Evolutionary conservation across 30 jellyfish, hydroid and myxozoan genomes (phyloP).

Genomic region (Nemopilema nomurai): DNA sequence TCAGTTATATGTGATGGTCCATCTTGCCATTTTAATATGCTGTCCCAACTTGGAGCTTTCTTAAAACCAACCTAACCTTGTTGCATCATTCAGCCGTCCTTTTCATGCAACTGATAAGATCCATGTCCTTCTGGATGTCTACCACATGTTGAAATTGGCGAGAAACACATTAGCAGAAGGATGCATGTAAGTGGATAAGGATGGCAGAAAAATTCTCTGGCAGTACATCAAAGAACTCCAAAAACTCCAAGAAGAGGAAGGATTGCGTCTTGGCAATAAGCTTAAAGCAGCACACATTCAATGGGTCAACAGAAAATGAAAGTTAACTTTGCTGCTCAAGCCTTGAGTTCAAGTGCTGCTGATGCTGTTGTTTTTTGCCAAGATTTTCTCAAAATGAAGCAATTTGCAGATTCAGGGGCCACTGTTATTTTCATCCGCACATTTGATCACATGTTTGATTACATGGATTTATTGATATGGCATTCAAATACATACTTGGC

Average conservation of each 20-base stretch:
- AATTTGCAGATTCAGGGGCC: conserved; percentile 59
- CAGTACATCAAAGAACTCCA: conserved; percentile 40
- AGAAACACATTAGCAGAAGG: conserved; percentile 72
- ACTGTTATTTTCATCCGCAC: conserved; percentile 67
- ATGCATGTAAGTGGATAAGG: conserved; percentile 49
- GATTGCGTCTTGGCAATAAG: conserved; percentile 68
- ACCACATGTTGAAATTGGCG: conserved; percentile 81
- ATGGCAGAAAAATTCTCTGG: conserved; percentile 65
- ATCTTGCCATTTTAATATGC: conserved; percentile 63
- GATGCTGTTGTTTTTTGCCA: conserved; percentile 48
- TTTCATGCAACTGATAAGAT: conserved; percentile 16
- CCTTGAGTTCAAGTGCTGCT: conserved; percentile 46
- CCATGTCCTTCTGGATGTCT: conserved; percentile 65
- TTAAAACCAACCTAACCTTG: too few species aligned
- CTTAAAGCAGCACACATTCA: conserved; percentile 51
- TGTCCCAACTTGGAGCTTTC: conserved; percentile 50
- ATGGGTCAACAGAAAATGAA: conserved; percentile 21
- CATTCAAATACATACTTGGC: too few species aligned
- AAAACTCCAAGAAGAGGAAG: conserved; percentile 64
- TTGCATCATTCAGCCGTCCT: too few species aligned
- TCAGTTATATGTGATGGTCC: conserved; percentile 75
- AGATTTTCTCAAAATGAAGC: conserved; percentile 34
- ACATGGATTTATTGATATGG: too few species aligned
- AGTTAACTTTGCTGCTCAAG: conserved; percentile 77
- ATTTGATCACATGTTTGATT: conserved; percentile 66